These are phyloP conservation scores for Aphrophora alni DNA, from an alignment of 2,888 invertebrate genomes.

Conservation along the genomic window DNA sequence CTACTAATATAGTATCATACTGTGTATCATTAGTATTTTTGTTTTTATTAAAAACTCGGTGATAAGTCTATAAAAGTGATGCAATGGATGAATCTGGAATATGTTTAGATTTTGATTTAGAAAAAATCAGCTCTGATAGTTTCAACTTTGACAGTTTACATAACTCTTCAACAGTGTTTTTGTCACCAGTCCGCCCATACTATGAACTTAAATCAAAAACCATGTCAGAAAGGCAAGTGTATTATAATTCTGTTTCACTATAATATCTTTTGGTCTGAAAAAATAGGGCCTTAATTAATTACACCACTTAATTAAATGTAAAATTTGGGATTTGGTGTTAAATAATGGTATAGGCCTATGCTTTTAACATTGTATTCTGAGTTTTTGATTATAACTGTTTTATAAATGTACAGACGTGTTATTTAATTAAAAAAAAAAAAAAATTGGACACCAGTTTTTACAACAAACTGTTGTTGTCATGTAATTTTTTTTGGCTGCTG, in stretches of 20 bases:
- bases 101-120: constrained; percentile 2
- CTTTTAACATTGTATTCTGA: too few relatives aligned
- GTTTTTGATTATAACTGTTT: too few relatives aligned
- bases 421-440: too few relatives aligned
- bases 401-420: too few relatives aligned
- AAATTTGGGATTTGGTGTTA: too few relatives aligned
- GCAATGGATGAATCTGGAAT: not conserved
- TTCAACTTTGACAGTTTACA: not conserved
- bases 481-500: too few relatives aligned
- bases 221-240: not conserved
- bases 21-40: not conserved
- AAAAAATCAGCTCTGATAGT: not conserved
- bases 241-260: not conserved
- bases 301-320: too few relatives aligned
- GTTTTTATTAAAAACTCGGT: not conserved
- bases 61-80: not conserved
- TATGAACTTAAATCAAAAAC: not conserved
- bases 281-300: too few relatives aligned
- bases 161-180: not conserved
- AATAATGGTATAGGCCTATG: too few relatives aligned
- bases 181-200: not conserved
- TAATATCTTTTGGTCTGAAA: not conserved
- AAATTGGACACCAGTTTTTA: too few relatives aligned
- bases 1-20: not conserved
- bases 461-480: too few relatives aligned